Evolutionary conservation across 2,113 vertebrate species (phyloP).

Genomic region (Ploceus nigricollis): DNA sequence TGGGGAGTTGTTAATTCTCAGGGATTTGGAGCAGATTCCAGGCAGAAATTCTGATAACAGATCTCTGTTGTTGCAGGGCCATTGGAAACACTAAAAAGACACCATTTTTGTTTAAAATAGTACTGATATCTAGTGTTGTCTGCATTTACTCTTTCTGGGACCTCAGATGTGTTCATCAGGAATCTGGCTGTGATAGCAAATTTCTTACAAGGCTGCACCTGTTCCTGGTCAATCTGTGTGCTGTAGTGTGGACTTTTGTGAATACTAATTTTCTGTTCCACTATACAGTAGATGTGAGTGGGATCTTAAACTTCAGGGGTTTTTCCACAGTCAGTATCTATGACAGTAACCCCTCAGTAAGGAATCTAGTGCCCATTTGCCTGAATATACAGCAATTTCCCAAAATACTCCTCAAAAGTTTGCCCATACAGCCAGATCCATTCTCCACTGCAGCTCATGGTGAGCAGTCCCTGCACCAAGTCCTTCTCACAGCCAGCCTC

Average conservation of each 20-base stretch:
- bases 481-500: not conserved
- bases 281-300: not conserved
- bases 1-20: not conserved
- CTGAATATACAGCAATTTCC: not conserved
- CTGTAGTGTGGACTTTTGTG: not conserved
- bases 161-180: not conserved
- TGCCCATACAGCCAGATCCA: not conserved
- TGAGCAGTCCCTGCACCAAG: not conserved
- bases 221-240: not conserved
- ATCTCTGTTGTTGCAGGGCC: not conserved
- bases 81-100: not conserved
- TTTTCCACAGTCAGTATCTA: not conserved
- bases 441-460: not conserved
- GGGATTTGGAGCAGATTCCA: not conserved
- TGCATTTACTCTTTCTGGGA: not conserved
- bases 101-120: not conserved
- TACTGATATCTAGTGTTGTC: not conserved
- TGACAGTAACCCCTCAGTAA: not conserved
- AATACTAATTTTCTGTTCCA: not conserved
- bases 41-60: not conserved
- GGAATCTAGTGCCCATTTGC: not conserved
- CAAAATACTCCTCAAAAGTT: not conserved
- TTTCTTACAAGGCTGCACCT: not conserved
- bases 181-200: not conserved
- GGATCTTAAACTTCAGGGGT: not conserved